Evolutionary conservation across 2,888 invertebrate genomes (phyloP).

Genomic region (Pemphredon lugubris): DNA sequence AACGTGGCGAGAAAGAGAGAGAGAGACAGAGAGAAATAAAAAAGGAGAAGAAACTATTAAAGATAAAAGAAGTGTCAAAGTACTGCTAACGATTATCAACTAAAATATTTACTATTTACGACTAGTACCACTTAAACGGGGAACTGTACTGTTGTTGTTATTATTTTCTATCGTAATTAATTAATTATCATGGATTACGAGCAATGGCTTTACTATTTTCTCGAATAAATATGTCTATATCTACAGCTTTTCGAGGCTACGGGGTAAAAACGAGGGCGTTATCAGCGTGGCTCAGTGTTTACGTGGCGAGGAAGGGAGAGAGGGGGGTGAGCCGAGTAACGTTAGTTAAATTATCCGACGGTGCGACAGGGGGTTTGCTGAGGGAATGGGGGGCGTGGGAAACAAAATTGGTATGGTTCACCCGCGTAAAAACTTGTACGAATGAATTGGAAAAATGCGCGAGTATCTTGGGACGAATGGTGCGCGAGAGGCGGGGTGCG

Average conservation of each 20-base stretch:
- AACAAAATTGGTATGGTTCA: conserved; percentile 24
- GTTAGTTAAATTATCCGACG: conserved; percentile 56
- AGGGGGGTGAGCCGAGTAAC: too few relatives aligned
- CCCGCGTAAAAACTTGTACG: conserved; percentile 14
- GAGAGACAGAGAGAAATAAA: conserved; percentile 1
- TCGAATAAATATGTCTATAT: conserved; percentile 50
- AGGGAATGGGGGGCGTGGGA: neutral
- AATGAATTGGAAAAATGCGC: conserved; percentile 9
- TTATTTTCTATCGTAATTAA: conserved; percentile 64
- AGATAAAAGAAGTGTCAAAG: conserved; percentile 74
- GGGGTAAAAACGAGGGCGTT: conserved; percentile 49
- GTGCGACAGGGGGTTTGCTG: neutral
- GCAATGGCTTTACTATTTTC: conserved; percentile 66
- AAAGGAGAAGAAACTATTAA: conserved; percentile 63
- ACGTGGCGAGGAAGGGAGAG: conserved; percentile 40
- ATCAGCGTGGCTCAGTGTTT: conserved; percentile 63
- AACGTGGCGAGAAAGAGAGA: conserved; percentile 39
- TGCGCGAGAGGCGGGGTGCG: too few relatives aligned
- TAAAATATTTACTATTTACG: conserved; percentile 62
- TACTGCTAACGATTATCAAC: conserved; percentile 72
- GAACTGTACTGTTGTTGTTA: conserved; percentile 63
- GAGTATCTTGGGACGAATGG: too few relatives aligned
- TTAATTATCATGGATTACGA: conserved; percentile 55
- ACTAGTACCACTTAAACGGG: conserved; percentile 63
- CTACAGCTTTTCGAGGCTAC: conserved; percentile 61